Evolutionary conservation across 2,113 vertebrate species (phyloP).

Genomic region (Orycteropus afer): DNA sequence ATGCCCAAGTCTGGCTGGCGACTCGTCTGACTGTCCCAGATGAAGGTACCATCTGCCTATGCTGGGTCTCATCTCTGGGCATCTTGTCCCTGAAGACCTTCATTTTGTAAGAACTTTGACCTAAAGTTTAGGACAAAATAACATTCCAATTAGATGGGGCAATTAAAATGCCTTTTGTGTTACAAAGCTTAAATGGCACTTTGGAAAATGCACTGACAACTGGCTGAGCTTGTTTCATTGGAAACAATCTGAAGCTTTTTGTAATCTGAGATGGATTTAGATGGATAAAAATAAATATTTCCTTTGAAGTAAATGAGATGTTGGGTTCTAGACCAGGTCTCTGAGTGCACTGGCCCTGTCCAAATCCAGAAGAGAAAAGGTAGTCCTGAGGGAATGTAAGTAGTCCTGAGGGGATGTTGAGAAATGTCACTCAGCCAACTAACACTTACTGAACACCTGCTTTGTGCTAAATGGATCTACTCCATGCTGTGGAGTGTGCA

Average conservation of each 20-base stretch:
- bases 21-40: neutral
- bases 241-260: too few species aligned
- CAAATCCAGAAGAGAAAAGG: neutral
- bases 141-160: neutral
- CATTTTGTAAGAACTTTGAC: neutral
- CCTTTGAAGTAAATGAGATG: neutral
- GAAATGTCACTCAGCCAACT: neutral
- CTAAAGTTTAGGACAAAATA: neutral
- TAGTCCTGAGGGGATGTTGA: neutral
- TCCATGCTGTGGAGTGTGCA: too few species aligned
- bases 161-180: neutral
- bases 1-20: too few species aligned
- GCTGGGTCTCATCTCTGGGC: neutral
- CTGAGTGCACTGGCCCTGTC: neutral
- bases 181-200: neutral
- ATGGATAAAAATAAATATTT: neutral
- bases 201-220: accelerated
- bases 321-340: neutral
- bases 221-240: accelerated
- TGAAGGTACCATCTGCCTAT: neutral
- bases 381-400: neutral
- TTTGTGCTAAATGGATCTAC: neutral
- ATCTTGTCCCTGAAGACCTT: neutral
- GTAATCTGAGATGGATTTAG: neutral
- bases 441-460: neutral